phyloP scores from a whole-genome alignment of 2,113 vertebrate species.

The Amphiprion ocellaris region DNA sequence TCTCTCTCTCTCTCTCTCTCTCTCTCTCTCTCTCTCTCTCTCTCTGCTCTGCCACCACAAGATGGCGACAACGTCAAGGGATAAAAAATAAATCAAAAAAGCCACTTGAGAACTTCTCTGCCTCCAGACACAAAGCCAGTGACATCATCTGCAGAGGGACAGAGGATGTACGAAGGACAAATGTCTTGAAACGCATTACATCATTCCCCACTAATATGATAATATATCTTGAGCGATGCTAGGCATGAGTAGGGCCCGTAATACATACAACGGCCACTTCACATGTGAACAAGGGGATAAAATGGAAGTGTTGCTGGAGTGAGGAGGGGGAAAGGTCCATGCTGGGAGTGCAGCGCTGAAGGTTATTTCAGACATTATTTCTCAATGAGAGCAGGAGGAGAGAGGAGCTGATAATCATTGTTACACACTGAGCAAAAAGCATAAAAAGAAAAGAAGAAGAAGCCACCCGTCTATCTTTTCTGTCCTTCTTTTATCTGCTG shows the following conservation, averaged over 20 bases:
- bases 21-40: background rate
- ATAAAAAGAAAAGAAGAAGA: too few species aligned
- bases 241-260: constrained; percentile 72
- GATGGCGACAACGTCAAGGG: constrained; percentile 55
- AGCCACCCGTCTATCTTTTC: constrained; percentile 32
- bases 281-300: constrained; percentile 69
- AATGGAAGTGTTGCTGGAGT: constrained; percentile 54
- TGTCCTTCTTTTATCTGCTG: constrained; percentile 26
- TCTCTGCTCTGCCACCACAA: constrained; percentile 34
- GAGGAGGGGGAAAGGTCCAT: background rate
- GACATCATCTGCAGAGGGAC: constrained; percentile 77
- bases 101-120: constrained; percentile 37
- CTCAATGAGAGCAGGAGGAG: constrained; percentile 55
- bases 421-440: constrained; percentile 35
- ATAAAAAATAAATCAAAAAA: background rate
- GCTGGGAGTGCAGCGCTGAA: constrained; percentile 62
- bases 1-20: background rate
- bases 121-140: constrained; percentile 66
- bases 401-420: constrained; percentile 54
- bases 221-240: constrained; percentile 71
- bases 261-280: constrained; percentile 65
- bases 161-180: constrained; percentile 83
- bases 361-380: constrained; percentile 77
- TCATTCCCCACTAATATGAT: constrained; percentile 81
- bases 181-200: constrained; percentile 79